Evolutionary conservation across 2,797 vertebrate species (phyloP).

Genomic region (Cheracebus regulus): DNA sequence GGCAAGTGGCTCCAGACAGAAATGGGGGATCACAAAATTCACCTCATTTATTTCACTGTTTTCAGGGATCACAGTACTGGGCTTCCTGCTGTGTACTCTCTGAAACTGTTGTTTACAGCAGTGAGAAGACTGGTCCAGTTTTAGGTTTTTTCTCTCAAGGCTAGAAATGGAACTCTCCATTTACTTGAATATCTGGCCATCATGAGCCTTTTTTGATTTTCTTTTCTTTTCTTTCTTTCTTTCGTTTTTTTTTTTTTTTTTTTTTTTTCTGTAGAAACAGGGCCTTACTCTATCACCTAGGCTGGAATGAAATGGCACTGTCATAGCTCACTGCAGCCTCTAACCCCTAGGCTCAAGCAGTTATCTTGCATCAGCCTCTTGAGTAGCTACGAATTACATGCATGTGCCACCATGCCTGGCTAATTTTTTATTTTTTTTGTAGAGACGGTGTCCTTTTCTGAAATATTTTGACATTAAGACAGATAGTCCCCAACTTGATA

Average conservation of each 20-base stretch:
- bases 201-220: not conserved
- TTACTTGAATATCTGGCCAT: not conserved
- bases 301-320: not conserved
- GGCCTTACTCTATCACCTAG: too few species aligned
- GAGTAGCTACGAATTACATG: not conserved
- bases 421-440: not conserved
- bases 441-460: not conserved
- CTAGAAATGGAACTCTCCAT: not conserved
- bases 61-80: not conserved
- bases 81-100: not conserved
- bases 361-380: not conserved
- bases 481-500: not conserved
- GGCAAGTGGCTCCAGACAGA: not conserved
- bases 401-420: not conserved
- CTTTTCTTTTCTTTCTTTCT: too few species aligned
- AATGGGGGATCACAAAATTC: not conserved
- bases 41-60: not conserved
- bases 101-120: not conserved
- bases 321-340: not conserved
- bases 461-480: not conserved
- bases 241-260: too few species aligned
- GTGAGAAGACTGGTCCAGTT: not conserved
- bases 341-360: not conserved
- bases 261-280: too few species aligned
- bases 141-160: not conserved